Base-by-base conservation (phyloP, 1,140 invertebrate genomes). In the Pseudomyrmex dendroicus region DNA sequence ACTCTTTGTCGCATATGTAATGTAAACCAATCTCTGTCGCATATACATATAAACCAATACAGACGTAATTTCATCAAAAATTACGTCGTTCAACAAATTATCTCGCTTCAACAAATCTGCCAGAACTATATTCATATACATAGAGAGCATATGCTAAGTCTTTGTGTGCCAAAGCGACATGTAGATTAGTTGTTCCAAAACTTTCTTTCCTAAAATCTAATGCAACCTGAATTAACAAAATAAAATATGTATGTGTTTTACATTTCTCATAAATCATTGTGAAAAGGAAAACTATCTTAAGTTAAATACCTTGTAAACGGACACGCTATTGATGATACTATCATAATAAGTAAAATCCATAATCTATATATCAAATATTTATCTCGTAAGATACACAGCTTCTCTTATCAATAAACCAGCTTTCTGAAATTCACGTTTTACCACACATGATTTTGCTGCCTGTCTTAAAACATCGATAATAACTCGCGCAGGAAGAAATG, bases 311-410 rank as follows among this genome's bases (percentile, higher is more conserved):
- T 97, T 96, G 91, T 98, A 98, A 0, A 98, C 96, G 82, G 96
- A 95, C 12, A 99, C 97, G 89, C 97, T 97, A 89, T 97, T 96
- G 46, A 95, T 94, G 62, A 98, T 96, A 52, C 96, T 96, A 94
- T 99, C 98, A n/a, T 97, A 96, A 94, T 98, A 98, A 94, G 91
- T 97, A 98, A 95, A 98, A 98, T 67, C 97, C 98, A 92, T 98
- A 98, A 94, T 98, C 98, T 73, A 97, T 95, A 52, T 91, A 3
- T 96, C 97, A 94, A 97, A 97, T 52, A 95, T 90, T 93, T 96
- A 96, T 80, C 96, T 95, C 1, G 97, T 96, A 78, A 97, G 94
- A 82, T 95, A 95, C 25, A 98, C 96, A 10, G 97, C 98, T 94
- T 98, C 96, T 86, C 96, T 96, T 84, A 98, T 97, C 20, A 98